These are phyloP conservation scores for Bolinopsis microptera DNA, from an alignment of 37 sponge, comb jelly and placozoan genomes.

Conservation along the genomic window DNA sequence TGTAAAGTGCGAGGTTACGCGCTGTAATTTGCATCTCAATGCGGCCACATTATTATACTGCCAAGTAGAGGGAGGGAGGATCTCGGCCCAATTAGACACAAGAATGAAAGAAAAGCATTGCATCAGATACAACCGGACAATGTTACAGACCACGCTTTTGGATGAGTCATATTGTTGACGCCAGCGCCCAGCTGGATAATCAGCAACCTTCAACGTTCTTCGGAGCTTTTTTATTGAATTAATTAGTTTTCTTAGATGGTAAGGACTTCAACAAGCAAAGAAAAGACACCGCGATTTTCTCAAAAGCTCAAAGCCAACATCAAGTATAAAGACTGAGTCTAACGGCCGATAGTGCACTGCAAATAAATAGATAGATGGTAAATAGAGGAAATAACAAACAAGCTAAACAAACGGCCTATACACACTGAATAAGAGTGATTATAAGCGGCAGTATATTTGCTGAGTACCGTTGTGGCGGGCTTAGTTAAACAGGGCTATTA, in stretches of 20 bases:
- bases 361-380: too few relatives aligned
- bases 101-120: background rate
- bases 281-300: too few relatives aligned
- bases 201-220: background rate
- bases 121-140: background rate
- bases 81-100: background rate
- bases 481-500: slow-evolving; percentile 30
- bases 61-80: background rate
- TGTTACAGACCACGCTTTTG: background rate
- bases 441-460: background rate
- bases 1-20: background rate
- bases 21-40: background rate
- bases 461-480: background rate
- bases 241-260: background rate
- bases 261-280: too few relatives aligned
- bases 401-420: background rate
- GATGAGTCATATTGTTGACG: background rate
- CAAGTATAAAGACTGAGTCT: too few relatives aligned
- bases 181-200: background rate
- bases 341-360: too few relatives aligned
- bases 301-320: too few relatives aligned
- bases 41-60: background rate
- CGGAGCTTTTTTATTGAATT: background rate
- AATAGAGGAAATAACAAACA: background rate
- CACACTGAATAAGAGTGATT: background rate